Percentiles rank a stretch among this genome's conserved stretches.
Evolutionary conservation across 2,113 vertebrate species (phyloP).

Genomic region (Gallinago undulata): DNA sequence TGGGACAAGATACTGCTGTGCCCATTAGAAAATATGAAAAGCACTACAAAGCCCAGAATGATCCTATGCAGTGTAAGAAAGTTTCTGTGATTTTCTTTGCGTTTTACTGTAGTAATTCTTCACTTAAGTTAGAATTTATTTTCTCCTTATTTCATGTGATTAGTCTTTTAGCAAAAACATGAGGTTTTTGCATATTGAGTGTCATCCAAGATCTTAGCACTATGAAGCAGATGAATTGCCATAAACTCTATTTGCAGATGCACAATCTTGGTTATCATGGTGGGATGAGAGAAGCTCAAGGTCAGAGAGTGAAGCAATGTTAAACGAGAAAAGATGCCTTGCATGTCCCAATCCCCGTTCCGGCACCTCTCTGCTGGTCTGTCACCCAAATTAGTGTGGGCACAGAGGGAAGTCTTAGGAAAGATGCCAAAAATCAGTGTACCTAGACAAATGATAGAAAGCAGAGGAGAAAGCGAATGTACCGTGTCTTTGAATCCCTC

Average conservation of each 20-base stretch:
- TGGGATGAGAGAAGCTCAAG: background rate
- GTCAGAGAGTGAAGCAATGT: background rate
- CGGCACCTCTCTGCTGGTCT: background rate
- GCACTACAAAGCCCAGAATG: background rate
- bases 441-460: background rate
- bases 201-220: background rate
- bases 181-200: background rate
- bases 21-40: background rate
- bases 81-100: background rate
- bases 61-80: background rate
- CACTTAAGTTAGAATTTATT: background rate
- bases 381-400: background rate
- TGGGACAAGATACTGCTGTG: background rate
- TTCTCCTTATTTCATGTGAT: background rate
- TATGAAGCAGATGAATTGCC: background rate
- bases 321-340: background rate
- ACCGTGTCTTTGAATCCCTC: background rate
- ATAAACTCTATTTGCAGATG: background rate
- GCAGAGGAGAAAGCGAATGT: background rate
- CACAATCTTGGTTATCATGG: fast-evolving
- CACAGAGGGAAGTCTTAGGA: background rate
- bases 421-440: background rate
- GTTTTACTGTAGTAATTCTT: background rate
- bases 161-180: background rate
- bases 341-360: background rate